phyloP scores from a whole-genome alignment of 37 sponge, comb jelly and placozoan species.

The Theonella swinhoei region DNA sequence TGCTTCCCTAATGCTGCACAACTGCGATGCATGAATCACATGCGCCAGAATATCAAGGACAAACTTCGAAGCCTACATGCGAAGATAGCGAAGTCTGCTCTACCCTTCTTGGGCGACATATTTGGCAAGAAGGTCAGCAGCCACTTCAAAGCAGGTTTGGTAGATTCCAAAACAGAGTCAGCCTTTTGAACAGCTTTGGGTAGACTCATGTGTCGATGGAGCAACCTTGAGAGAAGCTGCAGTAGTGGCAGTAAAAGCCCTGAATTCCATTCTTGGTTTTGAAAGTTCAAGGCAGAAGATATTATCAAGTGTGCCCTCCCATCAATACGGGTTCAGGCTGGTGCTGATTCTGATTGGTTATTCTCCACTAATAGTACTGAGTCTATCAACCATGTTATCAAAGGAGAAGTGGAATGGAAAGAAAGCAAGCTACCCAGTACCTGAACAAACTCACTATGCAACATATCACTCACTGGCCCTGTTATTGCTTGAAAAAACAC shows the following conservation, averaged over 20 bases:
- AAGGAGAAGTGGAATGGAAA: conserved; percentile 51
- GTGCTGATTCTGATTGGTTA: background rate
- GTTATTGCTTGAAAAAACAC: conserved; percentile 46
- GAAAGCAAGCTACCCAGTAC: conserved; percentile 39
- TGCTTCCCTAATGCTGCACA: conserved; percentile 30
- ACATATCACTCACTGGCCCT: too few species aligned
- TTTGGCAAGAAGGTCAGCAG: conserved; percentile 23
- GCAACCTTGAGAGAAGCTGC: conserved; percentile 35
- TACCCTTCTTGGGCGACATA: conserved; percentile 30
- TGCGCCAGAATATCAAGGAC: conserved; percentile 35
- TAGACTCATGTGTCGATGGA: conserved; percentile 3
- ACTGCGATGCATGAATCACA: conserved; percentile 32
- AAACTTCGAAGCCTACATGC: conserved; percentile 20
- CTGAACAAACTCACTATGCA: conserved; percentile 8
- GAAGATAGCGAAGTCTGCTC: too few species aligned
- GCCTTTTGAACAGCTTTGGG: conserved; percentile 1
- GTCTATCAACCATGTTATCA: conserved; percentile 45
- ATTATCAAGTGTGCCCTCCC: conserved; percentile 11
- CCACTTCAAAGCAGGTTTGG: conserved; percentile 28
- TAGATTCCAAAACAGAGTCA: conserved; percentile 14
- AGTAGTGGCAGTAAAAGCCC: background rate
- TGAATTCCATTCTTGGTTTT: conserved; percentile 41
- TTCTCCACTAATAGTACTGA: conserved; percentile 53
- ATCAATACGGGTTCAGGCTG: background rate
- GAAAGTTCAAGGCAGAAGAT: conserved; percentile 19